Percentiles rank a stretch among this genome's conserved stretches.
phyloP scores from a whole-genome alignment of 2,888 invertebrate species.

The Drosophila antonietae region DNA sequence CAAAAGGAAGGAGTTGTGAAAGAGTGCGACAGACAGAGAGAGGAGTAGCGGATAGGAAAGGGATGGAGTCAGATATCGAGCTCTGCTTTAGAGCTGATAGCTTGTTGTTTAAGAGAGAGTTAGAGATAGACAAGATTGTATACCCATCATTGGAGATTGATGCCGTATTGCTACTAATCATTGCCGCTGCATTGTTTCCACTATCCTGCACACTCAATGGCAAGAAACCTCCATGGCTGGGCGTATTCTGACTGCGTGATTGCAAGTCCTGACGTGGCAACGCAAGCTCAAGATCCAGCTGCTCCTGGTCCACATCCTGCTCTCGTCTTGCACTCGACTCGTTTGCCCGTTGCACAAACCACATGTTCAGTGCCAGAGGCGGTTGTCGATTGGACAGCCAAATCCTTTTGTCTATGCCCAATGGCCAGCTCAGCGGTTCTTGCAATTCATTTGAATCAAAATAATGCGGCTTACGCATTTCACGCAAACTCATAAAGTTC shows the following conservation, averaged over 20 bases:
- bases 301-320: background rate
- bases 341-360: background rate
- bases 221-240: constrained; percentile 17
- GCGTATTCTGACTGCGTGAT: constrained; percentile 22
- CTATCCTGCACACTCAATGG: constrained; percentile 8
- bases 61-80: background rate
- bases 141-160: constrained; percentile 33
- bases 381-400: constrained; percentile 12
- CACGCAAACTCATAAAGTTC: constrained; percentile 19
- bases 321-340: background rate
- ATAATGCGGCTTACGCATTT: constrained; percentile 2
- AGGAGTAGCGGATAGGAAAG: background rate
- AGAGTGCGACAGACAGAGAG: background rate
- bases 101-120: background rate
- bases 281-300: background rate
- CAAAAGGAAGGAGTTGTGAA: background rate
- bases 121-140: background rate
- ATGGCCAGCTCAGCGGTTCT: constrained; percentile 18
- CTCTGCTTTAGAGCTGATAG: background rate
- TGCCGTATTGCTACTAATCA: background rate
- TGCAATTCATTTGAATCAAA: background rate
- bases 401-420: background rate
- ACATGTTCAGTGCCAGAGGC: background rate
- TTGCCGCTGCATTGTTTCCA: constrained; percentile 9
- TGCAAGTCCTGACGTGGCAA: constrained; percentile 22